A percentile compares a stretch with the other conserved stretches of the same genome.
Evolutionary conservation across 2,113 vertebrate species (phyloP).

Genomic region (Silurus glanis): DNA sequence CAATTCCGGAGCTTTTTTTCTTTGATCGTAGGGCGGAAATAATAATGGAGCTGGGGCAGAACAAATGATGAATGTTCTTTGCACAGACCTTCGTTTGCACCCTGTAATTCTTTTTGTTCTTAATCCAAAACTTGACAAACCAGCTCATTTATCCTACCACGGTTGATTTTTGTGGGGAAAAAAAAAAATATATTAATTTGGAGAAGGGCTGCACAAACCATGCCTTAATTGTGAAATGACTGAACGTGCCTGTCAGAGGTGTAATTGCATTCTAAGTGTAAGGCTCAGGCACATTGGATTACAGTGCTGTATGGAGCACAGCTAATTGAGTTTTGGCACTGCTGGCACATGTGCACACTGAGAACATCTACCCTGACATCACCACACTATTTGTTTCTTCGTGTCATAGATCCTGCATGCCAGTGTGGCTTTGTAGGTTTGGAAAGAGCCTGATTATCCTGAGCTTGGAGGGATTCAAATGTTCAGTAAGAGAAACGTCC

Average conservation of each 20-base stretch:
- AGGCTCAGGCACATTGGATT: conserved; percentile 67
- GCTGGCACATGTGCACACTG: conserved; percentile 67
- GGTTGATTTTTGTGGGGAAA: conserved; percentile 20
- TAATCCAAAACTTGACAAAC: conserved; percentile 33
- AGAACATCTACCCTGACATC: conserved; percentile 72
- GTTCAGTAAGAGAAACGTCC: not conserved
- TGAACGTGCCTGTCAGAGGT: conserved; percentile 63
- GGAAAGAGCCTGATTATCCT: not conserved
- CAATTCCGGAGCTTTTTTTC: not conserved
- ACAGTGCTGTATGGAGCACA: conserved; percentile 62
- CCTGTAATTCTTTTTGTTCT: conserved; percentile 18
- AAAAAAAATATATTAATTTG: conserved; percentile 22
- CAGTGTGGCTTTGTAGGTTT: not conserved
- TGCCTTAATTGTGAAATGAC: conserved; percentile 58
- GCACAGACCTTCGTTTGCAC: conserved; percentile 27
- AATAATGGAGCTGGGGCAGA: conserved; percentile 11
- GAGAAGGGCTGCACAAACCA: conserved; percentile 31
- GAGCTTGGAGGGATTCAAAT: not conserved
- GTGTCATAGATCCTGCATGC: conserved; percentile 29
- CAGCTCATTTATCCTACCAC: conserved; percentile 32
- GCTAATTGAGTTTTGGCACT: conserved; percentile 69
- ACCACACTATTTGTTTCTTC: conserved; percentile 64
- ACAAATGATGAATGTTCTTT: conserved; percentile 35
- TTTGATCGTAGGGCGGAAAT: conserved; percentile 9
- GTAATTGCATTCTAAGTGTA: conserved; percentile 70